phyloP scores from a whole-genome alignment of 2,888 invertebrate genomes.

The Morpho helenor region DNA sequence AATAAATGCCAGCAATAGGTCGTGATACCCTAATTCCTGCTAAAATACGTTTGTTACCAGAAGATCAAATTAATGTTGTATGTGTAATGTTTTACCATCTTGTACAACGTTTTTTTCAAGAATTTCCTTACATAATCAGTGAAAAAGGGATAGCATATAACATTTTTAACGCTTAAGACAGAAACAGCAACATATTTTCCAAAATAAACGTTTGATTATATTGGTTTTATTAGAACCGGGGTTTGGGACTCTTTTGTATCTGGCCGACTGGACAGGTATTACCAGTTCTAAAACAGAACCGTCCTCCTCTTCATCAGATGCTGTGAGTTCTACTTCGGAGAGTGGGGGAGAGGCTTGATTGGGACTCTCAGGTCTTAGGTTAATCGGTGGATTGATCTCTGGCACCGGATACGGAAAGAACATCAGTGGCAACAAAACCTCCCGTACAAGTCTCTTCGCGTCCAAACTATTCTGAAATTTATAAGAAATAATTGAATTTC shows the following conservation, averaged over 20 bases:
- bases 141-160: no score
- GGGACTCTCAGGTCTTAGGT: slow-evolving; percentile 24
- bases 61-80: no score
- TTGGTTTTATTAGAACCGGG: slow-evolving; percentile 36
- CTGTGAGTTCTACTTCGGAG: slow-evolving; percentile 64
- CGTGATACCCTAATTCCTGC: no score
- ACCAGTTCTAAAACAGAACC: slow-evolving; percentile 62
- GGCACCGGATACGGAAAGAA: slow-evolving; percentile 14
- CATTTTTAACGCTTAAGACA: slow-evolving; percentile 21
- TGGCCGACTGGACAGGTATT: slow-evolving; percentile 53
- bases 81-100: no score
- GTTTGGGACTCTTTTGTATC: slow-evolving; percentile 50
- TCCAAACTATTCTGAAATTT: slow-evolving; percentile 32
- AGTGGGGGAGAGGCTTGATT: slow-evolving; percentile 58
- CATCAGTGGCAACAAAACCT: slow-evolving; percentile 23
- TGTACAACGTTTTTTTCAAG: no score
- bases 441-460: slow-evolving; percentile 26
- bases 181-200: slow-evolving; percentile 46
- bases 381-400: no score
- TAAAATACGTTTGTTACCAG: no score
- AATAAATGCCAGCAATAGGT: no score
- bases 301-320: slow-evolving; percentile 70
- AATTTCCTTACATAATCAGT: no score
- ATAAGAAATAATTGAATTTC: not conserved
- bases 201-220: slow-evolving; percentile 34